These are phyloP conservation scores for Lucilia sericata DNA, from an alignment of 1,140 invertebrate genomes.

Conservation along the genomic window DNA sequence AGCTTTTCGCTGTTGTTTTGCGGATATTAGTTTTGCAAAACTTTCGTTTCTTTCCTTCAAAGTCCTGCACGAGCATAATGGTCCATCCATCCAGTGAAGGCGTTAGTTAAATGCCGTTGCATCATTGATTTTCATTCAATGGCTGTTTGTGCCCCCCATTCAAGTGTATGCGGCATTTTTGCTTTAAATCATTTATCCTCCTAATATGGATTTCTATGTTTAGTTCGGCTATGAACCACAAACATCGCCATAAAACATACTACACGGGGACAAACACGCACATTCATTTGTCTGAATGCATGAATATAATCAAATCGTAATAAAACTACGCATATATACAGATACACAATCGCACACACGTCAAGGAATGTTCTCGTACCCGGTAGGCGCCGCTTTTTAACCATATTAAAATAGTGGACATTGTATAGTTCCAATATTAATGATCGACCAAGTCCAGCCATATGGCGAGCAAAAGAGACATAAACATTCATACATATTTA, in stretches of 20 bases:
- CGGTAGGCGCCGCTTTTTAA: slow-evolving; percentile 18
- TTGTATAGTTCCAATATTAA: background rate
- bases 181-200: slow-evolving; percentile 48
- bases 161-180: slow-evolving; percentile 45
- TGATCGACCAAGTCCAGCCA: background rate
- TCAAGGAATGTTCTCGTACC: background rate
- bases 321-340: slow-evolving; percentile 17
- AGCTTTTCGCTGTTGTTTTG: no score
- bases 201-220: slow-evolving; percentile 44
- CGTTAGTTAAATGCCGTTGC: slow-evolving; percentile 40
- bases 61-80: background rate
- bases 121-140: slow-evolving; percentile 13
- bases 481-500: background rate
- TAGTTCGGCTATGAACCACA: background rate
- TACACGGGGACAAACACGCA: background rate
- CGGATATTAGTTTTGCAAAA: no score
- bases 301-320: background rate
- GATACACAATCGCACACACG: background rate
- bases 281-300: background rate
- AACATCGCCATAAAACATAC: background rate
- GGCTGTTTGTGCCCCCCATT: background rate
- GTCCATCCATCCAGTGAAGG: background rate
- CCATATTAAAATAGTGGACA: slow-evolving; percentile 19
- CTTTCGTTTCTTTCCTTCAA: no score
- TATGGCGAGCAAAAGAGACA: background rate